Conservation (phyloP, 2,888 invertebrate species). For the Crepidodera aurea region DNA sequence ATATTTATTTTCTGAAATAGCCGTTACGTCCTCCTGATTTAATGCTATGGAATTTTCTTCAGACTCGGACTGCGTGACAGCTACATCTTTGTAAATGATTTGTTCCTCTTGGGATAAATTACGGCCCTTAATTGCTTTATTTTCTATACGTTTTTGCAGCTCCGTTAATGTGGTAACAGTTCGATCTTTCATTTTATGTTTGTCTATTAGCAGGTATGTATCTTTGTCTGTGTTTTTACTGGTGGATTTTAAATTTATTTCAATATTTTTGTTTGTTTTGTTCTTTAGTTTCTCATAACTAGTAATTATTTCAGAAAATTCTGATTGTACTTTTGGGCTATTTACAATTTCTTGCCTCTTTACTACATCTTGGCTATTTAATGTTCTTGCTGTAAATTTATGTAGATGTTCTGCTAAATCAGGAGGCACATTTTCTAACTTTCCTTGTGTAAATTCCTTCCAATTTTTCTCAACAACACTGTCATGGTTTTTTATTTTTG, state of each 20-base stretch:
- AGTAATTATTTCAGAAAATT: slow-evolving; percentile 62
- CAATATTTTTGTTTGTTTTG: slow-evolving; percentile 47
- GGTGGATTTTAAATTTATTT: slow-evolving; percentile 15
- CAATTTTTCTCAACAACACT: slow-evolving; percentile 74
- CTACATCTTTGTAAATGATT: slow-evolving; percentile 38
- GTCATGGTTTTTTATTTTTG: slow-evolving; percentile 72
- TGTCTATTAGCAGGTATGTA: slow-evolving; percentile 25
- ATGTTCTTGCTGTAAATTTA: slow-evolving; percentile 70
- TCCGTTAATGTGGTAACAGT: slow-evolving; percentile 48
- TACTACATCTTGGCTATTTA: slow-evolving; percentile 43
- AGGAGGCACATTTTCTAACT: slow-evolving; percentile 60
- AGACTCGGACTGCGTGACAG: slow-evolving; percentile 5
- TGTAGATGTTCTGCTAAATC: slow-evolving; percentile 68
- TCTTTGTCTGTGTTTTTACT: slow-evolving; percentile 12
- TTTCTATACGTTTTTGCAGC: slow-evolving; percentile 47
- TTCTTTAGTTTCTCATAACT: slow-evolving; percentile 59
- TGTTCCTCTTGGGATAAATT: slow-evolving; percentile 44
- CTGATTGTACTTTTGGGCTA: slow-evolving; percentile 27
- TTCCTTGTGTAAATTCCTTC: slow-evolving; percentile 68
- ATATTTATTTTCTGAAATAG: slow-evolving; percentile 40
- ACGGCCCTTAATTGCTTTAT: slow-evolving; percentile 29
- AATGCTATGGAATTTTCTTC: slow-evolving; percentile 21
- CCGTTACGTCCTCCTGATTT: slow-evolving; percentile 30
- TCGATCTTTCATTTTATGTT: slow-evolving; percentile 18
- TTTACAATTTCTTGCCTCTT: slow-evolving; percentile 52